Conservation (phyloP, 2,888 invertebrate species). For the Zelleria hepariella region DNA sequence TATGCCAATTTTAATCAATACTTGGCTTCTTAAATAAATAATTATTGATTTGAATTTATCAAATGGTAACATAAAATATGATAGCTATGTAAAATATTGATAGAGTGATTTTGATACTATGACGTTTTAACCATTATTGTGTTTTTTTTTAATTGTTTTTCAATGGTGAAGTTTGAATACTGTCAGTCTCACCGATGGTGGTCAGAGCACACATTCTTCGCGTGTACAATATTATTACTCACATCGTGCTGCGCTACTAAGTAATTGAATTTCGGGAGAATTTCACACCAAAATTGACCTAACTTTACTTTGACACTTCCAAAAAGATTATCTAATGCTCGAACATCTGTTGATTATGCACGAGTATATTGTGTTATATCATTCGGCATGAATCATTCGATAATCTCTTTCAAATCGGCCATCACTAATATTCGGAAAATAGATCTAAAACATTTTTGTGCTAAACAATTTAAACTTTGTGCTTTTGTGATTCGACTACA, state of each 20-base stretch:
- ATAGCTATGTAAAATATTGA: too few relatives aligned
- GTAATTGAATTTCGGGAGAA: conserved; percentile 72
- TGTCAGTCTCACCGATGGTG: background rate
- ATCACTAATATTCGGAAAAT: background rate
- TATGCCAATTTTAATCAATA: too few relatives aligned
- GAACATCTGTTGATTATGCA: background rate
- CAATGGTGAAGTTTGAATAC: background rate
- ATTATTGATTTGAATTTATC: too few relatives aligned
- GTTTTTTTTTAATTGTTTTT: background rate
- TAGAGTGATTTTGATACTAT: too few relatives aligned
- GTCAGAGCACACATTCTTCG: background rate
- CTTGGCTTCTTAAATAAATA: too few relatives aligned
- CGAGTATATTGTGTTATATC: background rate
- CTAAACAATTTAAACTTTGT: conserved; percentile 16
- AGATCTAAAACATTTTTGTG: conserved; percentile 22
- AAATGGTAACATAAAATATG: too few relatives aligned
- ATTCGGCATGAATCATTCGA: background rate
- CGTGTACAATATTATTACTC: conserved; percentile 9
- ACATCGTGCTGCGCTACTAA: conserved; percentile 50
- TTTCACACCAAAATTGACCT: conserved; percentile 70
- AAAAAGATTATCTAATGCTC: conserved; percentile 1
- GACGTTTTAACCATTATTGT: too few relatives aligned
- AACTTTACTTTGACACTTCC: conserved; percentile 22
- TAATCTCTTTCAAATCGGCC: background rate
- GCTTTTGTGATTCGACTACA: conserved; percentile 25